Evolutionary conservation across 2,113 vertebrate species (phyloP).

Genomic region (Phylloscopus trochiloides): DNA sequence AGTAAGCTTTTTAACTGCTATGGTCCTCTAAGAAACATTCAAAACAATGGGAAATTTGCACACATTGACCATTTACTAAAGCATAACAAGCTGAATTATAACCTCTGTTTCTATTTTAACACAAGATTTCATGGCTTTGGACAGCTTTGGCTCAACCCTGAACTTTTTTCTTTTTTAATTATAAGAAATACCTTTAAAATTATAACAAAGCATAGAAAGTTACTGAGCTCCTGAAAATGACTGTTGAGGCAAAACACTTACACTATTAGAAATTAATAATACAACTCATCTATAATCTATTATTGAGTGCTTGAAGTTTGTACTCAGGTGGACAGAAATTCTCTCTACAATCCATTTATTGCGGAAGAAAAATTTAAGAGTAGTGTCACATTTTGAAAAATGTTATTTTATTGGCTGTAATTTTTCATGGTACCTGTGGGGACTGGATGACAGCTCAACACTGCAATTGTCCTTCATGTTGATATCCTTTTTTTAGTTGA

Average conservation of each 20-base stretch:
- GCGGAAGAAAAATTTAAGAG: conserved; percentile 90
- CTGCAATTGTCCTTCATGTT: conserved; percentile 93
- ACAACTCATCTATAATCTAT: conserved; percentile 87
- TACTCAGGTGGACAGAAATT: conserved; percentile 85
- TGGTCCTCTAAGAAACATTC: not conserved
- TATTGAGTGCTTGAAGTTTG: conserved; percentile 88
- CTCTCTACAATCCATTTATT: conserved; percentile 88
- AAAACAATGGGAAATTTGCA: not conserved
- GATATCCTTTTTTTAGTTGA: conserved; percentile 83
- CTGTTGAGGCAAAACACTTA: conserved; percentile 84
- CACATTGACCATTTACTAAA: not conserved
- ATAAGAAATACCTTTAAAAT: conserved; percentile 31
- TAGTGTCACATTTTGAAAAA: conserved; percentile 93
- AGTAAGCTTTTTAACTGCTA: not conserved
- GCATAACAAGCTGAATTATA: not conserved
- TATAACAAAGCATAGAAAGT: conserved; percentile 54
- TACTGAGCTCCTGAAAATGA: conserved; percentile 65
- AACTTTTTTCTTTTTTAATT: not conserved
- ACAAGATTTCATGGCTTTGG: not conserved
- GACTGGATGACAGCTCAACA: conserved; percentile 88
- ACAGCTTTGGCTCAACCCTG: not conserved
- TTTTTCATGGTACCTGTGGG: conserved; percentile 91
- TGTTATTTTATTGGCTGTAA: conserved; percentile 93
- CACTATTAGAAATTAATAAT: conserved; percentile 91
- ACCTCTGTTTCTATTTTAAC: not conserved